Conservation (phyloP, 2,113 vertebrate genomes). For the Theristicus caerulescens region DNA sequence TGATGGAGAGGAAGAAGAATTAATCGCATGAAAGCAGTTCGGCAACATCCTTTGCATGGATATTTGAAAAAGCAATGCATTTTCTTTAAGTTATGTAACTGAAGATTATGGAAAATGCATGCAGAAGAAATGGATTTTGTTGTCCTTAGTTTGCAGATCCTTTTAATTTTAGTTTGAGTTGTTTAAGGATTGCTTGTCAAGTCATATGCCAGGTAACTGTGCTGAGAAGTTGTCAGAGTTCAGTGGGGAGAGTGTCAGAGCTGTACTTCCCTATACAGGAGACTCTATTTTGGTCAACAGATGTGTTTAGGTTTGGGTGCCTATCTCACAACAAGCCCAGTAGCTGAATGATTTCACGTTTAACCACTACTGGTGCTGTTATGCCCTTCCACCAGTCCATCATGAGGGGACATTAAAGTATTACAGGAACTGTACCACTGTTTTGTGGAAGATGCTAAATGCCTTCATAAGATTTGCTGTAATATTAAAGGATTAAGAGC, state of each 20-base stretch:
- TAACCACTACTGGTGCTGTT: background rate
- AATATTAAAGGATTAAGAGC: background rate
- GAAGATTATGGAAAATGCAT: background rate
- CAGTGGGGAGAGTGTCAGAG: background rate
- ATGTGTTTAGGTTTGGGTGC: background rate
- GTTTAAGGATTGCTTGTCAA: background rate
- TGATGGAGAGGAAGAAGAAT: background rate
- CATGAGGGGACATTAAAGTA: background rate
- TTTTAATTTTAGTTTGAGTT: background rate
- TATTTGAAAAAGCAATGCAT: background rate
- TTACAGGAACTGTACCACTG: background rate
- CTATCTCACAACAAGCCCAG: background rate
- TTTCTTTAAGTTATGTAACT: background rate
- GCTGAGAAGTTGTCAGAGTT: background rate
- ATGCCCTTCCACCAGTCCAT: background rate
- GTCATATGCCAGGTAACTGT: background rate
- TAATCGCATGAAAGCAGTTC: background rate
- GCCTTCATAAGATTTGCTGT: background rate
- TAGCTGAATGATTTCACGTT: background rate
- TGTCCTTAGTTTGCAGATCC: background rate
- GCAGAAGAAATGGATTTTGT: background rate
- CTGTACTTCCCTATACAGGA: background rate
- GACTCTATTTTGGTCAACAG: background rate
- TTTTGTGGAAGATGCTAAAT: background rate
- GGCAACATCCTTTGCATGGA: background rate